Evolutionary conservation across 1,140 invertebrate genomes (phyloP), one percentile per base, ranked within the genome.

Genomic region (Drosophila subpulchrella): DNA sequence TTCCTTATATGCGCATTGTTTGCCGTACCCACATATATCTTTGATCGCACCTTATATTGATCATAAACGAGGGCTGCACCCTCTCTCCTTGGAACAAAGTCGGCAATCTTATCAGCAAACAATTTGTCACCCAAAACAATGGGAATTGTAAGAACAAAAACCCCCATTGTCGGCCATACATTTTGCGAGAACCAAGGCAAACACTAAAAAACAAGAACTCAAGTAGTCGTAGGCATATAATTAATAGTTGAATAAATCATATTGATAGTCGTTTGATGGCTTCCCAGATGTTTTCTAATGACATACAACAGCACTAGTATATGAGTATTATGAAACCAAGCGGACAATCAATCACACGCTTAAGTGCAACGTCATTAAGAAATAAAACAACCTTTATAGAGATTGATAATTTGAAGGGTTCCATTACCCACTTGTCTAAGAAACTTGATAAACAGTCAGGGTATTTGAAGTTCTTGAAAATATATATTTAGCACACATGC

Each of bases 261-360:
- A 77, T 75, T 72, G 70, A 62, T 59, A 77, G 42, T 61, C 32
- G 55, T 20, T 60, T 41, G 53, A 60, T 62, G 62, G 62, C 34
- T 42, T 32, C 24, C 30, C 46, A 53, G 62, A 46, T 59, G 67
- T 51, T 75, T 51, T 65, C 42, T 65, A 65, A 77, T 78, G 63
- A 63, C 61, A 46, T 17, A 20, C 47, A 53, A 12, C 36, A 20
- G 4, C 30, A 10, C 7, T 34, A 10, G 11, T 15, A 32, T 15
- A 68, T 75, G 10, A 5, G 67, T 56, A 76, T 48, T 76, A 24
- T 54, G 48, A 50, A 71, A 68, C 42, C 65, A 41, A 50, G 65
- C 39, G 34, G 48, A 57, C 63, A 70, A 86, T 84, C 81, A 86
- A 85, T 85, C 81, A 85, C 59, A 70, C 51, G 51, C 38, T 44